These are phyloP conservation scores for Pocillopora grandis DNA, from an alignment of 92 coral and sea anemone species.

Conservation along the genomic window DNA sequence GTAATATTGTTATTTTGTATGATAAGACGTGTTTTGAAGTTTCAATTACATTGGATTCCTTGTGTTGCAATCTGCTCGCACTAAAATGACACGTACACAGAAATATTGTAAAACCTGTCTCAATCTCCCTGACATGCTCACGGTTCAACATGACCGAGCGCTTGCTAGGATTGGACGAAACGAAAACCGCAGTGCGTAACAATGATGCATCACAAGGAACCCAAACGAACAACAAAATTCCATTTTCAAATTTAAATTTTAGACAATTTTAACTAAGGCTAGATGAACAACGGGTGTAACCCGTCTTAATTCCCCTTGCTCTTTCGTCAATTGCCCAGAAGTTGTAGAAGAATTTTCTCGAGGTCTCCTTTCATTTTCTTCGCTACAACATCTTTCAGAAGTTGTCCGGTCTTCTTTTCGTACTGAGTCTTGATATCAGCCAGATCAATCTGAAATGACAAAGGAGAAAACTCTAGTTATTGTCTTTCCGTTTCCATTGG, in stretches of 20 bases:
- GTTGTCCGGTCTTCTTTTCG: conserved; percentile 33
- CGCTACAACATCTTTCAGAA: conserved; percentile 25
- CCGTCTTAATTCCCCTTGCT: no score
- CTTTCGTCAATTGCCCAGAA: conserved; percentile 18
- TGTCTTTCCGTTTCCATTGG: no score
- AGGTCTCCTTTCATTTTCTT: conserved; percentile 46
- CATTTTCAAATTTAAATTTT: background rate
- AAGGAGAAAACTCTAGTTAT: no score
- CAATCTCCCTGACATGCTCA: background rate
- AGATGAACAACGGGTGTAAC: no score
- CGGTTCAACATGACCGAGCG: background rate
- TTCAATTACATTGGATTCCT: background rate
- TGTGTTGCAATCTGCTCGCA: background rate
- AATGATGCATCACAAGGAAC: background rate
- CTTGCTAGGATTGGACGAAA: background rate
- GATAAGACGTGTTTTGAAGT: background rate
- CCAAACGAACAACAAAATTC: background rate
- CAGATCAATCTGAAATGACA: conserved; percentile 22
- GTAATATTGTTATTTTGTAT: background rate
- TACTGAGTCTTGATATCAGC: conserved; percentile 21
- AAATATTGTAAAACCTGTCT: background rate
- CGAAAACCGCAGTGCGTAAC: background rate
- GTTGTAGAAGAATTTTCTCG: conserved; percentile 26
- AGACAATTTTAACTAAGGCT: background rate
- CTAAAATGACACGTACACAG: no score